Percentiles rank a stretch among this genome's conserved stretches.
Conservation (phyloP, 2,888 invertebrate genomes). For the Pristionchus maxplancki region DNA sequence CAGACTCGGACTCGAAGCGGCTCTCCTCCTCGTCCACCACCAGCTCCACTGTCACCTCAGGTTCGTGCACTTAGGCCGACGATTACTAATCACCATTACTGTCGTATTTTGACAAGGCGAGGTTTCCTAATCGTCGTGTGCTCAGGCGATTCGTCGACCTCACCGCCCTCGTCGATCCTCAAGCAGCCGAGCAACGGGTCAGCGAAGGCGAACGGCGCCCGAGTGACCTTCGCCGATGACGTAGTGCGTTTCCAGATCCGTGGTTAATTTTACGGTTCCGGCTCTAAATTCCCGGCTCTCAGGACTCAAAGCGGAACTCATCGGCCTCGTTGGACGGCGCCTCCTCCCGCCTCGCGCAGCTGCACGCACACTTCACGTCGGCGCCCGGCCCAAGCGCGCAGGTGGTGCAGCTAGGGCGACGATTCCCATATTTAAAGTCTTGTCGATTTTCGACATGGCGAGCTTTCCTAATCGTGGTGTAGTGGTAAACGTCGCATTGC, state of each 20-base stretch:
- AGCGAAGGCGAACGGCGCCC: slow-evolving; percentile 47
- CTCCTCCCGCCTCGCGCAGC: not conserved
- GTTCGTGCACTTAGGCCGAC: not conserved
- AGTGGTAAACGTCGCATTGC: not conserved
- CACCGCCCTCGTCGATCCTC: slow-evolving; percentile 57
- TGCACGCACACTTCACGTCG: slow-evolving; percentile 36
- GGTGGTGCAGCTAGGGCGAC: not conserved
- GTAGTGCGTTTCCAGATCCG: slow-evolving; percentile 13
- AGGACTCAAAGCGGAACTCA: not conserved
- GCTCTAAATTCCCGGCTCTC: not conserved
- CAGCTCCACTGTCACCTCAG: slow-evolving; percentile 51
- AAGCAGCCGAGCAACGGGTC: slow-evolving; percentile 33
- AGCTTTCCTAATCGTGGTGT: not conserved
- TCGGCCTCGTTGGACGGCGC: slow-evolving; percentile 27
- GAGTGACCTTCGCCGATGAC: slow-evolving; percentile 59
- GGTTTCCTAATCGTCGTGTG: not conserved
- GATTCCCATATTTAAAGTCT: not conserved
- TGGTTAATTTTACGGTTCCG: not conserved
- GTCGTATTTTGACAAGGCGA: slow-evolving; percentile 31
- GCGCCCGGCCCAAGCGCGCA: slow-evolving; percentile 10
- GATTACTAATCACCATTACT: not conserved
- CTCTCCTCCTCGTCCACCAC: slow-evolving; percentile 51
- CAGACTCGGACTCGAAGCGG: slow-evolving; percentile 45
- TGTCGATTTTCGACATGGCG: not conserved
- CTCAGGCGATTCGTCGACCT: slow-evolving; percentile 49